phyloP scores from a whole-genome alignment of 2,888 invertebrate species.

The Epistrophella euchroma region DNA sequence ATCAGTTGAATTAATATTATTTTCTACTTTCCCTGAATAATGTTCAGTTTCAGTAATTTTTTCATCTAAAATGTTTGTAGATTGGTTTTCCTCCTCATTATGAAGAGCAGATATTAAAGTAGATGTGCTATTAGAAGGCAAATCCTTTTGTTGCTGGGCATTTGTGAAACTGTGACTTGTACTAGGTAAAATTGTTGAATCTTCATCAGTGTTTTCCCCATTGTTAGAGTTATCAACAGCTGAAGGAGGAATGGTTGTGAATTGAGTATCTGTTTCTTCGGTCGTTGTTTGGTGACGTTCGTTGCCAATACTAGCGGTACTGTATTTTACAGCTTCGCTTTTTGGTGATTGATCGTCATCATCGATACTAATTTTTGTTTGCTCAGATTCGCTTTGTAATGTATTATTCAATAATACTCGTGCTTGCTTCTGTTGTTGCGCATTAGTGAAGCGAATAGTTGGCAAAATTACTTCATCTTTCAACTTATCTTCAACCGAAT shows the following conservation, averaged over 20 bases:
- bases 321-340: background rate
- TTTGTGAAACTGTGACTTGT: background rate
- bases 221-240: background rate
- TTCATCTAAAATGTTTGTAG: background rate
- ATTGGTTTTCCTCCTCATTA: background rate
- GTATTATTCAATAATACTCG: background rate
- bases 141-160: slow-evolving; percentile 14
- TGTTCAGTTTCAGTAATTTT: background rate
- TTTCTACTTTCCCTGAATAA: background rate
- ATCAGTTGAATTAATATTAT: background rate
- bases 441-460: slow-evolving; percentile 48
- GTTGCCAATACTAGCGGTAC: background rate
- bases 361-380: background rate
- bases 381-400: background rate
- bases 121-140: background rate
- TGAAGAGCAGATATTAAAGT: background rate
- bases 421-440: slow-evolving; percentile 45
- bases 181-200: background rate
- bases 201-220: background rate
- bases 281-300: background rate
- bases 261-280: background rate
- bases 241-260: background rate
- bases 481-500: slow-evolving; percentile 38
- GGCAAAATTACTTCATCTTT: slow-evolving; percentile 1
- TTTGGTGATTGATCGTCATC: background rate